These are phyloP conservation scores for Argyrosomus japonicus DNA, from an alignment of 2,113 vertebrate genomes.

Conservation along the genomic window DNA sequence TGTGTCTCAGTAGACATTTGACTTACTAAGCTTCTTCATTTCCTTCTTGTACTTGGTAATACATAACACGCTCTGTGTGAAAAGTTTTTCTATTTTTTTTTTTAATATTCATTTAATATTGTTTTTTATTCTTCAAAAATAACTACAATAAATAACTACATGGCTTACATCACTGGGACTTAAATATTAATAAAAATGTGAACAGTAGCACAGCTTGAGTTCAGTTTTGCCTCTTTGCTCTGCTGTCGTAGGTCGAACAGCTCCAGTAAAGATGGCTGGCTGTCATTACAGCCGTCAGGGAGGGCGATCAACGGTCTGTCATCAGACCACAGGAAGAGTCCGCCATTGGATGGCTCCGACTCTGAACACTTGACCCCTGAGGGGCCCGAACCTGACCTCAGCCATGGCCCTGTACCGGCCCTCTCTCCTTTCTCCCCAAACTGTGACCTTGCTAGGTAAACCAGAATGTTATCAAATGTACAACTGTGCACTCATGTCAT, in stretches of 20 bases:
- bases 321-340: slow-evolving; percentile 3
- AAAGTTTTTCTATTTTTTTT: too few relatives aligned
- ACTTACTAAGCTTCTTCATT: neutral
- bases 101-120: too few relatives aligned
- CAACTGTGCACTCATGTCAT: neutral
- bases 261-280: slow-evolving; percentile 17
- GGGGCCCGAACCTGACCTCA: slow-evolving; percentile 8
- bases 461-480: neutral
- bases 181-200: neutral
- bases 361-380: slow-evolving; percentile 18
- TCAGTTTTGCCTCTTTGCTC: neutral
- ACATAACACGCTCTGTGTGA: too few relatives aligned
- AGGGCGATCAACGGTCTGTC: slow-evolving; percentile 7
- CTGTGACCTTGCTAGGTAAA: slow-evolving; percentile 7
- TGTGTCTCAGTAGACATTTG: neutral
- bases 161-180: neutral
- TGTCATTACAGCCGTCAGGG: slow-evolving; percentile 6
- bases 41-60: neutral
- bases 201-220: neutral
- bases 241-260: neutral
- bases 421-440: slow-evolving; percentile 4
- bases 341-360: neutral
- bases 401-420: neutral
- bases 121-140: neutral
- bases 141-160: neutral